These are phyloP conservation scores for Diadumene lineata DNA, from an alignment of 92 coral and sea anemone genomes.

Conservation along the genomic window DNA sequence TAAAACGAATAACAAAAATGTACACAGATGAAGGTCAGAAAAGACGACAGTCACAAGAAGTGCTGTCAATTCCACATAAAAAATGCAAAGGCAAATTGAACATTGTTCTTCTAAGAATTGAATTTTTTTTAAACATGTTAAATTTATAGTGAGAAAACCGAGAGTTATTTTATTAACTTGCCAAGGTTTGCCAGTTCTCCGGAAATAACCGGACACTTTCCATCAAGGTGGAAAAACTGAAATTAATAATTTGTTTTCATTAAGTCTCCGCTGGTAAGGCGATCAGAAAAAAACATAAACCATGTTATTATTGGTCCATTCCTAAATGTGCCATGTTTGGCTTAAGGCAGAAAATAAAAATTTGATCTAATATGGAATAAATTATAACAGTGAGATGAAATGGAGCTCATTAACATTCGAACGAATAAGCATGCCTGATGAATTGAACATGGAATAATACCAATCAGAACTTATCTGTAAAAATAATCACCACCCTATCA, in stretches of 20 bases:
- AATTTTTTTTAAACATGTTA: too few relatives aligned
- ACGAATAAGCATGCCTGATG: neutral
- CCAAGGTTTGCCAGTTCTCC: neutral
- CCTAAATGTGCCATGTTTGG: neutral
- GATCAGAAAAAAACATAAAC: neutral
- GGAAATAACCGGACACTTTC: neutral
- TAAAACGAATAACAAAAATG: too few relatives aligned
- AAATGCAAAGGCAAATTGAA: too few relatives aligned
- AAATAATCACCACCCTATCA: too few relatives aligned
- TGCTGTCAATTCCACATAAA: too few relatives aligned
- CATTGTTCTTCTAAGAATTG: too few relatives aligned
- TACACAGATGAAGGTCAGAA: too few relatives aligned
- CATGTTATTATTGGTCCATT: neutral
- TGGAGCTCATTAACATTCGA: too few relatives aligned
- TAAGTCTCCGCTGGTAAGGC: neutral
- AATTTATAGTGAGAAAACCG: slow-evolving; percentile 6
- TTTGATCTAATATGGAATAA: neutral
- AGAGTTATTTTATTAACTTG: neutral
- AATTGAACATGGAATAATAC: too few relatives aligned
- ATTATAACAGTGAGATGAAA: too few relatives aligned
- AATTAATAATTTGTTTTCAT: neutral
- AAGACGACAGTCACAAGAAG: too few relatives aligned
- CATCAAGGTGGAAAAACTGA: neutral
- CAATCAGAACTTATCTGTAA: too few relatives aligned
- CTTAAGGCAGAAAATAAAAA: neutral